A percentile compares a stretch with the other conserved stretches of the same genome.
These are phyloP conservation scores for Pycnonotus jocosus DNA, from an alignment of 2,113 vertebrate genomes.

Conservation along the genomic window DNA sequence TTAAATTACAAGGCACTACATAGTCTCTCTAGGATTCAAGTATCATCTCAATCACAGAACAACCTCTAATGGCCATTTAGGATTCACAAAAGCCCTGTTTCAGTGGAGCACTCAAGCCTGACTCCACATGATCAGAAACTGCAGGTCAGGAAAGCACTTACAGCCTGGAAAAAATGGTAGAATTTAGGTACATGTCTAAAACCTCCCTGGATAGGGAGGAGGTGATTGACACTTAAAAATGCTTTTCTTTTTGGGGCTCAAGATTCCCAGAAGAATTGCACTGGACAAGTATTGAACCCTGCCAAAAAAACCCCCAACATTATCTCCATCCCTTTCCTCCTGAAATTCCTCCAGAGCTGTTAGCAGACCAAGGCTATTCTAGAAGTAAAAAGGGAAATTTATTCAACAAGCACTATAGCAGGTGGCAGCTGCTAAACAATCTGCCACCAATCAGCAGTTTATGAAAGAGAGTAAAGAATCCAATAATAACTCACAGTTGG, in stretches of 20 bases:
- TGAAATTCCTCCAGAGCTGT: constrained; percentile 1
- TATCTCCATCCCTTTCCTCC: not conserved
- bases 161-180: not conserved
- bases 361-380: constrained; percentile 43
- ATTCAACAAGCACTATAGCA: constrained; percentile 63
- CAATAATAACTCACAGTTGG: constrained; percentile 60
- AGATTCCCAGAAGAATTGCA: not conserved
- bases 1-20: not conserved
- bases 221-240: not conserved
- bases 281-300: not conserved
- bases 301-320: not conserved
- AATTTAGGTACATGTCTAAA: not conserved
- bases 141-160: not conserved
- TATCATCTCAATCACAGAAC: not conserved
- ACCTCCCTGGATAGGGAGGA: not conserved
- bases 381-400: constrained; percentile 57
- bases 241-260: not conserved
- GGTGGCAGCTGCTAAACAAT: constrained; percentile 68
- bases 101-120: not conserved
- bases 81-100: not conserved
- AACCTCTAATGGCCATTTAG: not conserved
- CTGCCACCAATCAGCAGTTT: constrained; percentile 69
- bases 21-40: not conserved
- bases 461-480: constrained; percentile 66
- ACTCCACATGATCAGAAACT: not conserved